Conservation (phyloP, 64 coral and sea anemone species). For the Montipora cactus region DNA sequence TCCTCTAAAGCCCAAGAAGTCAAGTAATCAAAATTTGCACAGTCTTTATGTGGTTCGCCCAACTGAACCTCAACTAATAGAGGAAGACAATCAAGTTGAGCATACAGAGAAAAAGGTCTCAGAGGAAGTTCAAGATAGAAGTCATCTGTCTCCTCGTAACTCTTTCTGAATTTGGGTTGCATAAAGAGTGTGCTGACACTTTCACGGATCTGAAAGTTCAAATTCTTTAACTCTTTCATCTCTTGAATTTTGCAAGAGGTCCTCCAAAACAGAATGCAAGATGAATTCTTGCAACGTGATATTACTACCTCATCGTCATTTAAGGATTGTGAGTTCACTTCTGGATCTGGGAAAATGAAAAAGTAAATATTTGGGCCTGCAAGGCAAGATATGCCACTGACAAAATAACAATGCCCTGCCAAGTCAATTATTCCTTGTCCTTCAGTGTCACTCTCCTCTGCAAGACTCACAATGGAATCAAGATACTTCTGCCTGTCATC, state of each 20-base stretch:
- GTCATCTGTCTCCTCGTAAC: neutral
- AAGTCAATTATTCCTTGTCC: neutral
- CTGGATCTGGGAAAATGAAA: neutral
- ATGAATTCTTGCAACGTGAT: neutral
- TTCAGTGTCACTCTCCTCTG: neutral
- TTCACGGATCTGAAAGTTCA: neutral
- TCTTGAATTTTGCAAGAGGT: neutral
- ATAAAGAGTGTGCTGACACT: constrained; percentile 30
- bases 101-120: neutral
- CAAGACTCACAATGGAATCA: neutral
- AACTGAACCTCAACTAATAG: neutral
- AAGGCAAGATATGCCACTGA: neutral
- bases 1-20: neutral
- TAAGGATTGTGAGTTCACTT: neutral
- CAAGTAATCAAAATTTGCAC: neutral
- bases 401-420: neutral
- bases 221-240: neutral
- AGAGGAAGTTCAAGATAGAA: neutral
- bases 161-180: constrained; percentile 43
- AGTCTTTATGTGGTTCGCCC: neutral
- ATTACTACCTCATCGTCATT: neutral
- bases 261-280: neutral
- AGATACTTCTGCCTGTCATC: neutral
- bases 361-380: neutral
- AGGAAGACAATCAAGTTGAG: neutral